Conservation (phyloP, 2,113 vertebrate genomes). For the Penelope pileata region DNA sequence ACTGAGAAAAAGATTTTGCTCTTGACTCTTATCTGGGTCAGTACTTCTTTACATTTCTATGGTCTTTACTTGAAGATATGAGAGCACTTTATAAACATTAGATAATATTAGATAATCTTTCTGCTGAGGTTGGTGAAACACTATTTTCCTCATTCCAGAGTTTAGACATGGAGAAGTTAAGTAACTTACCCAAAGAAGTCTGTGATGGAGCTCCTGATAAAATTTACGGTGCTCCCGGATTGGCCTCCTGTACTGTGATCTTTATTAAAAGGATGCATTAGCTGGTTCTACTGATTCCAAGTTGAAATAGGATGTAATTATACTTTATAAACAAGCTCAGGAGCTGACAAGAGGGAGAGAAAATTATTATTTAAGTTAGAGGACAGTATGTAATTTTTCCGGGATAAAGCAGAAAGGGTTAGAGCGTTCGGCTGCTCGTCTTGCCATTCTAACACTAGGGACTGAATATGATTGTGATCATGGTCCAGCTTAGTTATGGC, state of each 20-base stretch:
- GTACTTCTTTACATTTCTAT: constrained; percentile 5
- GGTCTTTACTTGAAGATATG: background rate
- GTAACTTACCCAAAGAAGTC: background rate
- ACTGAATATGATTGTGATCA: background rate
- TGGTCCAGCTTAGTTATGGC: background rate
- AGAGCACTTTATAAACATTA: constrained; percentile 38
- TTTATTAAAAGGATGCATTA: background rate
- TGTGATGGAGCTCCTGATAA: background rate
- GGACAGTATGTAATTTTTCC: background rate
- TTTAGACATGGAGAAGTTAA: background rate
- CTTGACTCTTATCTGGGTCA: constrained; percentile 38
- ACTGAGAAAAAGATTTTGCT: background rate
- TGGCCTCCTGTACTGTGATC: background rate
- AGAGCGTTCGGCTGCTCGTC: background rate
- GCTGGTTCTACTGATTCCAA: background rate
- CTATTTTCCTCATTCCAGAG: background rate
- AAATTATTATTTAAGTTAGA: background rate
- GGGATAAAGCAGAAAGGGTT: background rate
- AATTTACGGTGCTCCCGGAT: background rate
- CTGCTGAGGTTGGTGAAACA: background rate
- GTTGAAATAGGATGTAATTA: background rate
- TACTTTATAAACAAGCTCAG: constrained; percentile 15
- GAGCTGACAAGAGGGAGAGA: background rate
- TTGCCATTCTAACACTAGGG: background rate
- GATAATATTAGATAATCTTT: background rate